A percentile compares a stretch with the other conserved stretches of the same genome.
phyloP scores from a whole-genome alignment of 2,113 vertebrate species.

The Mirza zaza region DNA sequence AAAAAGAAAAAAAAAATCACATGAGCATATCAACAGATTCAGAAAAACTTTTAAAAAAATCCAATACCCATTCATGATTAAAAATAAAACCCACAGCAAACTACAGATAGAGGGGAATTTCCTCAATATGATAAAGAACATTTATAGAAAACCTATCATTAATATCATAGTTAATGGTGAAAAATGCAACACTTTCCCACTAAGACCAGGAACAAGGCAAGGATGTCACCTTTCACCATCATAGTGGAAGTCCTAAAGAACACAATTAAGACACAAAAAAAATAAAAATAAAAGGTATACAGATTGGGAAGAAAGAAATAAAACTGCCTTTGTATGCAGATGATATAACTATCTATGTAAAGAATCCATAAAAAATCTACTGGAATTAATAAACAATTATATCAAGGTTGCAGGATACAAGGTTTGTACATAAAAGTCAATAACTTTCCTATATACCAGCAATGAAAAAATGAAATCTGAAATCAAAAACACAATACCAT shows the following conservation, averaged over 20 bases:
- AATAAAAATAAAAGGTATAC: neutral
- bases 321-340: neutral
- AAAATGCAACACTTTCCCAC: neutral
- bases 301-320: neutral
- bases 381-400: neutral
- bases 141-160: neutral
- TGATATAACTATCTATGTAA: neutral
- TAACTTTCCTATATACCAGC: neutral
- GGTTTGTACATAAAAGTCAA: neutral
- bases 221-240: neutral
- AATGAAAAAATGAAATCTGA: neutral
- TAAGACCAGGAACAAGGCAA: neutral
- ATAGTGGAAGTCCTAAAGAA: neutral
- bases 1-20: neutral
- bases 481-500: neutral
- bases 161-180: neutral
- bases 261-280: neutral
- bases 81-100: neutral
- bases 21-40: neutral
- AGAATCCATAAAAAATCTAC: neutral
- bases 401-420: neutral
- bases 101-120: neutral
- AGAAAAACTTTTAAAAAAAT: neutral
- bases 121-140: neutral
- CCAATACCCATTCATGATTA: neutral